Percentiles rank a stretch among this genome's conserved stretches.
Evolutionary conservation across 2,888 invertebrate species (phyloP).

Genomic region (Chromoteleia sp.): DNA sequence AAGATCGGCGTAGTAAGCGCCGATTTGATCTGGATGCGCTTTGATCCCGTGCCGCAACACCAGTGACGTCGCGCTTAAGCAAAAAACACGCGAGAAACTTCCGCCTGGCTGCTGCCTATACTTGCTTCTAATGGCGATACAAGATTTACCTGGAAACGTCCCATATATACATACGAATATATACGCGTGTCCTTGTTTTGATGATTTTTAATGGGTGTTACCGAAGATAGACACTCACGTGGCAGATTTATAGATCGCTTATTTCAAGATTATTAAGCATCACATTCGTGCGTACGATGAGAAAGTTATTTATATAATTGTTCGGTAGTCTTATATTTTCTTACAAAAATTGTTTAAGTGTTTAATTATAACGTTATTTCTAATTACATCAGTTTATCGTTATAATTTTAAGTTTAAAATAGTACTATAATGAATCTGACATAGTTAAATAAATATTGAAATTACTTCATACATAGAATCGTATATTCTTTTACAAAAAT

Average conservation of each 20-base stretch:
- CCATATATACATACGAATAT: slow-evolving; percentile 40
- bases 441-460: too few species aligned
- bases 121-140: slow-evolving; percentile 74
- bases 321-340: too few species aligned
- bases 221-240: slow-evolving; percentile 37
- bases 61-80: slow-evolving; percentile 69
- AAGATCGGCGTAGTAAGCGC: slow-evolving; percentile 77
- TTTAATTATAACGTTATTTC: too few species aligned
- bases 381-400: too few species aligned
- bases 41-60: slow-evolving; percentile 75
- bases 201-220: slow-evolving; percentile 53
- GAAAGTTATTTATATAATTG: too few species aligned
- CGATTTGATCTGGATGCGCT: slow-evolving; percentile 73
- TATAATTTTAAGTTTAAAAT: too few species aligned
- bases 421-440: too few species aligned
- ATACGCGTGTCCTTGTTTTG: slow-evolving; percentile 50
- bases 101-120: slow-evolving; percentile 72
- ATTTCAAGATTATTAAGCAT: slow-evolving; percentile 19
- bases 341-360: too few species aligned
- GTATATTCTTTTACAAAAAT: too few species aligned
- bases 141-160: slow-evolving; percentile 74
- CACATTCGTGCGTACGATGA: too few species aligned
- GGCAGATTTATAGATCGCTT: slow-evolving; percentile 56
- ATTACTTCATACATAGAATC: too few species aligned
- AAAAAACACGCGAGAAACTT: slow-evolving; percentile 76